These are phyloP conservation scores for Apeltes quadracus DNA, from an alignment of 2,113 vertebrate genomes.

Conservation along the genomic window DNA sequence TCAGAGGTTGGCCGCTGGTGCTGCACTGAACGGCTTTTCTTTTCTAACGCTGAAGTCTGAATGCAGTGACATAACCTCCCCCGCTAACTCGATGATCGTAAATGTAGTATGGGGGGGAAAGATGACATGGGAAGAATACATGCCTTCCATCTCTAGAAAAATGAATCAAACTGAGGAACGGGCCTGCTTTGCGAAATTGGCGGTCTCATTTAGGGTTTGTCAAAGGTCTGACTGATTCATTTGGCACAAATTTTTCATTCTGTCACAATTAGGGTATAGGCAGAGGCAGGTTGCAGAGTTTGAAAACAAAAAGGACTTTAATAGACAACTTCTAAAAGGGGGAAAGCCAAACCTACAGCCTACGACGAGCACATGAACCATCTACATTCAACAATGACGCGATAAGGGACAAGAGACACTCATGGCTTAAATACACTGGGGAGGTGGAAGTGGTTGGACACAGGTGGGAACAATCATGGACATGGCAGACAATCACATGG, in stretches of 20 bases:
- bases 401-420: no score
- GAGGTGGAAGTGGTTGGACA: no score
- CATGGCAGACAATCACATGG: no score
- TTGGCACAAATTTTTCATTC: slow-evolving; percentile 38
- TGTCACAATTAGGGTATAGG: no score
- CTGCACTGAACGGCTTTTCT: slow-evolving; percentile 35
- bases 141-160: slow-evolving; percentile 37
- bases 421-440: no score
- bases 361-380: no score
- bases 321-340: no score
- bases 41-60: slow-evolving; percentile 27
- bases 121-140: slow-evolving; percentile 38
- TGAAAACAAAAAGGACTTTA: no score
- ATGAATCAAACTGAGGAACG: slow-evolving; percentile 72
- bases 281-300: no score
- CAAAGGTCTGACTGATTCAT: slow-evolving; percentile 71
- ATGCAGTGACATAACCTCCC: slow-evolving; percentile 31
- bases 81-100: slow-evolving; percentile 36
- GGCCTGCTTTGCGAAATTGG: slow-evolving; percentile 58
- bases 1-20: slow-evolving; percentile 4
- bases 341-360: no score
- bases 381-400: no score
- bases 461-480: no score
- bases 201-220: slow-evolving; percentile 64
- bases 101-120: neutral